phyloP scores from a whole-genome alignment of 2,888 invertebrate species.

The Desoria tigrina region DNA sequence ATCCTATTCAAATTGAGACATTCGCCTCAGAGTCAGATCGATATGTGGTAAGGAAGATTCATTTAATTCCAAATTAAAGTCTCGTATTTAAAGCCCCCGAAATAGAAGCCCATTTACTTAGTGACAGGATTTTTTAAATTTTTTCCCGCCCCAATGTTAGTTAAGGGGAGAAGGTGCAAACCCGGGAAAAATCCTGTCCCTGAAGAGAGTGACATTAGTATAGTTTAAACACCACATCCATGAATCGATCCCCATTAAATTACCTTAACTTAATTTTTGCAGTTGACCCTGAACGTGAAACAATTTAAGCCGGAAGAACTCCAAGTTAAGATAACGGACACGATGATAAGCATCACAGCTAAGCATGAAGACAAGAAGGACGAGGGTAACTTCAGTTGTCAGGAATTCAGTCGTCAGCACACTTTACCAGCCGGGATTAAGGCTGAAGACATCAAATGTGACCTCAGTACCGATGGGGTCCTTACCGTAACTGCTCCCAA shows the following conservation, averaged over 20 bases:
- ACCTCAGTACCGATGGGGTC: constrained; percentile 27
- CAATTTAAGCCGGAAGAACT: constrained; percentile 35
- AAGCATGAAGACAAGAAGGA: constrained; percentile 30
- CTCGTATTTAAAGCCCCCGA: background rate
- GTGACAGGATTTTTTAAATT: no score
- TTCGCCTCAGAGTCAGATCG: constrained; percentile 26
- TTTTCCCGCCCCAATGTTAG: no score
- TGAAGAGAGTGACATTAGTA: background rate
- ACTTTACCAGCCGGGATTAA: constrained; percentile 24
- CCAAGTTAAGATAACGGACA: constrained; percentile 29
- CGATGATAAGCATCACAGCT: constrained; percentile 25
- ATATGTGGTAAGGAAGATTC: constrained; percentile 27
- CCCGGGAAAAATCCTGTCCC: no score
- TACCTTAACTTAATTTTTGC: background rate
- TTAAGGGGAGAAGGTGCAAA: no score
- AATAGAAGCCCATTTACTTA: no score
- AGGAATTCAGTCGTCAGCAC: constrained; percentile 28
- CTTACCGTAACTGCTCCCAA: constrained; percentile 32
- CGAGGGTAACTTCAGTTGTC: constrained; percentile 26
- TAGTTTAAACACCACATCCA: background rate
- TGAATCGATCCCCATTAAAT: background rate
- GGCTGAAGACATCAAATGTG: constrained; percentile 30
- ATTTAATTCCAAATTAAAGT: background rate
- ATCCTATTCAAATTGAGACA: constrained; percentile 31
- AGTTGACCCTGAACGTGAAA: constrained; percentile 30